Evolutionary conservation across 2,113 vertebrate species (phyloP), one percentile per base, ranked within the genome.

Genomic region (Rhombomys opimus): DNA sequence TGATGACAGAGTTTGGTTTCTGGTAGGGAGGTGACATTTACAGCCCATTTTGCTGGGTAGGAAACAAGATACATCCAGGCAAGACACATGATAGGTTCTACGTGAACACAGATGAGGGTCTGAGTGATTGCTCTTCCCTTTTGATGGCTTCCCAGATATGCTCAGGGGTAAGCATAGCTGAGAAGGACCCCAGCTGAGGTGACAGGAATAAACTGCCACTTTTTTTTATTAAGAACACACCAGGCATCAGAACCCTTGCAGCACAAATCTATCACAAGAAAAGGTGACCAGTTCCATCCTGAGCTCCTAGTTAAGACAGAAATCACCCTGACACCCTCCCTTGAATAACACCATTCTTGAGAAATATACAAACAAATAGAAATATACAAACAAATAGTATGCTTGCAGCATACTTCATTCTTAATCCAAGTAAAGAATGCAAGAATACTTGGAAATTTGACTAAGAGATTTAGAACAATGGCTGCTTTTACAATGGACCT

Each of bases 101-200:
- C 0, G 5, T 75, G 35, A 17, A 2, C 1, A 32, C 41, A 77
- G 2, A 0, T 7, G 32, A 61, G 32, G 2, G 1, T 7, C 57
- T 20, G 63, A 11, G 30, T 27, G n/a, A 0, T 7, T 9, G 35
- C 27, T 9, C 1, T 0, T 0, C n/a, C 7, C 35, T 65, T 35
- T 67, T 4, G 2, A 46, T 14, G 41, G 84, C 25, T 63, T 75
- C 63, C 30, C 12, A 0, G 32, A 22, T 5, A 35, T 10, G 13
- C 63, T 75, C 23, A 11, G 41, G 50, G 32, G 9, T 3, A 25
- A 23, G 41, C 52, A 0, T 10, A 72, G 30, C 61, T 6, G n/a
- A 54, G 20, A 18, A 32, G 75, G 14, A 32, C 6, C 72, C n/a
- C 8, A 10, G n/a, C n/a, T 8, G 9, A 78, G 54, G 11, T 8